Base-by-base conservation (phyloP, 2,888 invertebrate genomes). In the Sphaerophoria taeniata region DNA sequence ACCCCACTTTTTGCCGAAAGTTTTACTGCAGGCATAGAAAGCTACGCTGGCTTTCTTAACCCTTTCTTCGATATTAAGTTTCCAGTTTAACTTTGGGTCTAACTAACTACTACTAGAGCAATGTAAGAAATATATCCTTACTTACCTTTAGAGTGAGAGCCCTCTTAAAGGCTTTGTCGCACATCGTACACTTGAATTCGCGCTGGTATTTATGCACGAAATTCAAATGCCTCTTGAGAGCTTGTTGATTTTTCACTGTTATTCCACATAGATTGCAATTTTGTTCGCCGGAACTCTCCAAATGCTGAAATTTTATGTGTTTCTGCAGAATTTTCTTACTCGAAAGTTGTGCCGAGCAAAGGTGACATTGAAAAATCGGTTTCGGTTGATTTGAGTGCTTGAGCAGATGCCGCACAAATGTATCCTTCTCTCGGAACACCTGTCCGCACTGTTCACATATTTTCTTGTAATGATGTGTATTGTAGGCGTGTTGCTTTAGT, bases 381-480 rank as follows among this genome's bases (percentile, higher is more conserved):
- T 88, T 88, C 4, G 89, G 87, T 0, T 87, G 87, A 0, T 90
- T 90, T 11, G 89, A 78, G 72, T 91, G 91, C 43, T 90, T 89
- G 39, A 89, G 85, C 88, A 90, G 90, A 82, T 91, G 91, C 0
- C 89, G 88, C 14, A 80, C 88, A 56, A 90, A 88, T 6, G 89
- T 89, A 12, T 89, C 89, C 0, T 88, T 87, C 0, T 90, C 89
- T 0, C 89, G 85, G 45, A 91, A 88, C 0, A 89, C 88, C 81
- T 90, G 90, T 0, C 91, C 91, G 34, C 91, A 91, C 34, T 91
- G 89, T 34, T 91, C 90, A 75, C 91, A 91, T 9, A 91, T 89
- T 84, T 89, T 90, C 36, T 89, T 89, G 55, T 89, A 90, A n/a
- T 88, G 87, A 39, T 91, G 91, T 39, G 90, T 90, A 24, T 89